Percentiles rank a stretch among this genome's conserved stretches.
Conservation (phyloP, 2,113 vertebrate species). For the Pongo pygmaeus region DNA sequence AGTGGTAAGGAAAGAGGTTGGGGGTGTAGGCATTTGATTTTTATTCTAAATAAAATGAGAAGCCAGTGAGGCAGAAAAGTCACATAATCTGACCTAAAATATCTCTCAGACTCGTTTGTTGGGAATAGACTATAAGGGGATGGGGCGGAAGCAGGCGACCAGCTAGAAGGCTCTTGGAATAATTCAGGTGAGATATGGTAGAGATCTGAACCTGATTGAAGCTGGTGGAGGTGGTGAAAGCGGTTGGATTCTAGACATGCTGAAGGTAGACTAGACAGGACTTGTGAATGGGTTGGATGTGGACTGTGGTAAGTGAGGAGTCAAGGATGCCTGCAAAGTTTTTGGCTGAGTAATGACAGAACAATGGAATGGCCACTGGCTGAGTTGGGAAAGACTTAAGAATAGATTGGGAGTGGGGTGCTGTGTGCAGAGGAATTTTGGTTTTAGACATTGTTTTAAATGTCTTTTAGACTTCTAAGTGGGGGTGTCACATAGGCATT, state of each 20-base stretch:
- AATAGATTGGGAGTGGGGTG: too few species aligned
- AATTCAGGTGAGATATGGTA: background rate
- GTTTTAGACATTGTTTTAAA: background rate
- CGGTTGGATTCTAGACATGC: background rate
- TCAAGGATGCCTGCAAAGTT: background rate
- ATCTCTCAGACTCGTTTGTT: background rate
- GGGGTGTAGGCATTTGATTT: background rate
- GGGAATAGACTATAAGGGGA: background rate
- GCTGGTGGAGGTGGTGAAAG: background rate
- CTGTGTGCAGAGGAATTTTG: background rate
- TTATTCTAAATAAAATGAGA: background rate
- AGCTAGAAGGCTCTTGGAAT: background rate
- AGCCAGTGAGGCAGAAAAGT: background rate
- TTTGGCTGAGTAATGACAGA: background rate
- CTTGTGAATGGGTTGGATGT: background rate
- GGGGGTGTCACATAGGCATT: background rate
- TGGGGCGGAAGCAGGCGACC: background rate
- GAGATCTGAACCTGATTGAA: background rate
- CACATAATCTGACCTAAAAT: background rate
- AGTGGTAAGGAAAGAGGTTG: background rate
- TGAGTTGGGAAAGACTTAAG: background rate
- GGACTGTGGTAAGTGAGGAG: background rate
- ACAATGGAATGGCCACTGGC: background rate
- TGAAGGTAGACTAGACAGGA: background rate
- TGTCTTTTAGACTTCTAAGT: background rate